Base-by-base conservation (phyloP, 2,113 vertebrate genomes). In the Rhinichthys klamathensis region DNA sequence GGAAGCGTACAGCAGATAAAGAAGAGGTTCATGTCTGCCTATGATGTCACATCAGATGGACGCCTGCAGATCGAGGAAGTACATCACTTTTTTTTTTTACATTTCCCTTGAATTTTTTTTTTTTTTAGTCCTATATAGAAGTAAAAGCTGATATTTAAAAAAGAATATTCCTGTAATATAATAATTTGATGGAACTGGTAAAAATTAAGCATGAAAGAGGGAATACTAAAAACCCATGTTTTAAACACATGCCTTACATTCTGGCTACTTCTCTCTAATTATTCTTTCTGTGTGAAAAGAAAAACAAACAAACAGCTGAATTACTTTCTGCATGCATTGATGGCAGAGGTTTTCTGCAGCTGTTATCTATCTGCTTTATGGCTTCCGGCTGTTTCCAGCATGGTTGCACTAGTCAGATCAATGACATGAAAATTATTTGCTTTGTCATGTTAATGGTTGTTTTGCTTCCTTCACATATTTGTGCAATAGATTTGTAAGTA, bases 41-140 rank as follows among this genome's bases (percentile, higher is more conserved):
- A 95, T 0, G 88, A 95, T 9, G 87, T 93, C 79, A 95, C 95
- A 0, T 76, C 95, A 60, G 97, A 97, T 3, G 96, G 96, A 54
- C 95, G 84, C 35, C 90, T 98, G 56, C 94, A 94, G 90, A 98
- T 99, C 87, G 95, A 98, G 79, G 96, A 99, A 96, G 98, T 99
- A 94, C 2, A 46, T 41, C n/a, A 54, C 49, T 3, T 12, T 15
- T 81, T 80, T 21, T 11, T 84, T 81, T 70, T 27, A 85, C 67
- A 7, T 46, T 78, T 41, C 4, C 35, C 21, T 38, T 21, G 2
- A 0, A 4, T 67, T 21, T 1, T 49, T 16, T 16, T 5, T 51
- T 5, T 15, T 12, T 61, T 27, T 73, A 73, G 12, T 7, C 70
- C 5, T n/a, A 21, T n/a, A 46, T 12, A 46, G 1, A 73, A 73